Conservation (phyloP, 64 coral and sea anemone genomes). For the Astreopora myriophthalma region DNA sequence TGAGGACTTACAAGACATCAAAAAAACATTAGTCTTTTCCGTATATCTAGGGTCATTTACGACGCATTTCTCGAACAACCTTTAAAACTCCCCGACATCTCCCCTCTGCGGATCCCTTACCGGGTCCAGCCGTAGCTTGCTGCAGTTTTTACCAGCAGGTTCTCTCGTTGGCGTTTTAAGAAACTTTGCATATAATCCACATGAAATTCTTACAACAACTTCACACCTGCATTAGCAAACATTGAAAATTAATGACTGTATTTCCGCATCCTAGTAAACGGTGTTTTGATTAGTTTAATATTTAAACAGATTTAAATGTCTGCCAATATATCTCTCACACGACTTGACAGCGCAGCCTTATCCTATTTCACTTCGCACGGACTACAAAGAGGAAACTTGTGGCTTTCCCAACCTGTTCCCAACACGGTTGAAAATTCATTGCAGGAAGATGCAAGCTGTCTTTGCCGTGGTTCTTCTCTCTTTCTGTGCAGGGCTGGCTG, state of each 20-base stretch:
- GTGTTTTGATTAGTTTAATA: neutral
- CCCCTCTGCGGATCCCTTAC: no score
- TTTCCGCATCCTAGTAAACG: neutral
- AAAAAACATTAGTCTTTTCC: no score
- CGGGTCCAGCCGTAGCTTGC: no score
- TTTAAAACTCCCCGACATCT: no score
- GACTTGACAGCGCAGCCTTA: neutral
- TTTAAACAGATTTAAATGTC: neutral
- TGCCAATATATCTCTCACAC: neutral
- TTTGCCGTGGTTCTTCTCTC: neutral
- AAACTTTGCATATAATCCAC: no score
- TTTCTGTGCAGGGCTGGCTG: neutral
- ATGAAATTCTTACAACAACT: no score
- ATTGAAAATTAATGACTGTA: neutral
- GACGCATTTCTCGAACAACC: no score
- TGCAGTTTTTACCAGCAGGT: no score
- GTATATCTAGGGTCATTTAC: no score
- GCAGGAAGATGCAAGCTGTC: neutral
- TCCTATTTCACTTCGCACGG: neutral
- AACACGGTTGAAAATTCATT: neutral
- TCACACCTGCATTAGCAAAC: neutral
- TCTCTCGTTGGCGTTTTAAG: no score
- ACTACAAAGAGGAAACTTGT: neutral
- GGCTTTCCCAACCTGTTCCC: neutral
- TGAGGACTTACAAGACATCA: no score